Conservation (phyloP, 2,797 vertebrate species). For the Sebastes diaconus region DNA sequence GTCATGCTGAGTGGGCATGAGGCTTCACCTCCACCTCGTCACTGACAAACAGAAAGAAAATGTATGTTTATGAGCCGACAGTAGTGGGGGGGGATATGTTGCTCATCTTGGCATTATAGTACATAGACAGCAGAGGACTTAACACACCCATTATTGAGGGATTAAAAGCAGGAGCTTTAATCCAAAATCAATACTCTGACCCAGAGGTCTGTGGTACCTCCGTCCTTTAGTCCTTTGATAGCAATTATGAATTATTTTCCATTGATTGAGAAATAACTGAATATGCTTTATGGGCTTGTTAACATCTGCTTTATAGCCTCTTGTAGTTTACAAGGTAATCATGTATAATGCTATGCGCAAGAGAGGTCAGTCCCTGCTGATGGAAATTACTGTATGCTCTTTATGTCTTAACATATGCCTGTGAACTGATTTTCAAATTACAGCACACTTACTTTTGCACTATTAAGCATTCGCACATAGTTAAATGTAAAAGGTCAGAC, state of each 20-base stretch:
- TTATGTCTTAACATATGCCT: neutral
- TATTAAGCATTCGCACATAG: neutral
- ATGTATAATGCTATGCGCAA: neutral
- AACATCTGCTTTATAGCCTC: neutral
- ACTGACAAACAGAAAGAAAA: constrained; percentile 51
- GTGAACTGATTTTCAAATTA: neutral
- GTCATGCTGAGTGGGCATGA: constrained; percentile 76
- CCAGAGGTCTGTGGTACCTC: constrained; percentile 1
- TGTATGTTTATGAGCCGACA: constrained; percentile 35
- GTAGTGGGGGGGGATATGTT: neutral
- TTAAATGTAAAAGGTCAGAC: neutral
- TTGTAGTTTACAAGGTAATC: constrained; percentile 30
- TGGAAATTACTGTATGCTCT: neutral
- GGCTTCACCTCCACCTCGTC: constrained; percentile 66
- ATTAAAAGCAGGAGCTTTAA: constrained; percentile 41
- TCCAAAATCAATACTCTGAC: constrained; percentile 51
- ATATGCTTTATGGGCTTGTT: neutral
- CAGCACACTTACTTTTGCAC: neutral
- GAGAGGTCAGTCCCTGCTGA: constrained; percentile 2
- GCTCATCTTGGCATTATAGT: neutral
- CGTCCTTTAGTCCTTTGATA: constrained; percentile 25
- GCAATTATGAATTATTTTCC: constrained; percentile 15
- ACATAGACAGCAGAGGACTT: constrained; percentile 23
- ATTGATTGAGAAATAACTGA: neutral
- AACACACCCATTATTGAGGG: constrained; percentile 15